A percentile compares a stretch with the other conserved stretches of the same genome.
Evolutionary conservation across 2,797 vertebrate genomes (phyloP).

Genomic region (Acanthurus leucopareius): DNA sequence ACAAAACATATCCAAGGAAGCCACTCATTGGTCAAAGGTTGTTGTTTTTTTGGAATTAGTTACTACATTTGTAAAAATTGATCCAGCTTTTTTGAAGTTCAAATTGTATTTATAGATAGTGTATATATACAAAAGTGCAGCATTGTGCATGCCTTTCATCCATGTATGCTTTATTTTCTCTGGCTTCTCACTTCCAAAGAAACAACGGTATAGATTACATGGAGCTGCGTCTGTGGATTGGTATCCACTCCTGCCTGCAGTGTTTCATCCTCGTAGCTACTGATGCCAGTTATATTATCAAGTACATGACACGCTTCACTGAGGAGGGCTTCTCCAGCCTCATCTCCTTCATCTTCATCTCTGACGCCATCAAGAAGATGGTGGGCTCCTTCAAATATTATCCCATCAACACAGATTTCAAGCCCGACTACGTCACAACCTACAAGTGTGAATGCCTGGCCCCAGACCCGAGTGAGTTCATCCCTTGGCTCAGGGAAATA

Average conservation of each 20-base stretch:
- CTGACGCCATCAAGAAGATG: constrained; percentile 98
- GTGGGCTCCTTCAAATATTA: constrained; percentile 94
- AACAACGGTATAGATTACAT: constrained; percentile 95
- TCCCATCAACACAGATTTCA: constrained; percentile 95
- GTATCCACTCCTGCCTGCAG: constrained; percentile 96
- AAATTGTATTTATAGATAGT: no score
- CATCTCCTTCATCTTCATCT: constrained; percentile 99
- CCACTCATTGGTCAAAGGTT: no score
- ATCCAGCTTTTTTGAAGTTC: no score
- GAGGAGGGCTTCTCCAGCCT: constrained; percentile 99
- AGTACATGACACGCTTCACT: constrained; percentile 98
- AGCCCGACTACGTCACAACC: constrained; percentile 92
- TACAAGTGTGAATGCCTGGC: constrained; percentile 97
- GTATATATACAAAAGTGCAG: no score
- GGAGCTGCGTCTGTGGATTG: constrained; percentile 98
- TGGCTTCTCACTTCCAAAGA: constrained; percentile 75
- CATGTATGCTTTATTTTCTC: background rate
- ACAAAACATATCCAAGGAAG: no score
- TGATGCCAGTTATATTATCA: constrained; percentile 97
- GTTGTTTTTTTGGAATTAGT: no score
- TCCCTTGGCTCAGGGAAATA: constrained; percentile 55
- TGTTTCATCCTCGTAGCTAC: constrained; percentile 94
- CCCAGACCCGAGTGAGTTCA: constrained; percentile 92
- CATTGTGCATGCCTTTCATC: background rate
- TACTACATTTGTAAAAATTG: no score